A percentile compares a stretch with the other conserved stretches of the same genome.
These are phyloP conservation scores for Ammodytes marinus DNA, from an alignment of 2,113 vertebrate genomes.

Conservation along the genomic window DNA sequence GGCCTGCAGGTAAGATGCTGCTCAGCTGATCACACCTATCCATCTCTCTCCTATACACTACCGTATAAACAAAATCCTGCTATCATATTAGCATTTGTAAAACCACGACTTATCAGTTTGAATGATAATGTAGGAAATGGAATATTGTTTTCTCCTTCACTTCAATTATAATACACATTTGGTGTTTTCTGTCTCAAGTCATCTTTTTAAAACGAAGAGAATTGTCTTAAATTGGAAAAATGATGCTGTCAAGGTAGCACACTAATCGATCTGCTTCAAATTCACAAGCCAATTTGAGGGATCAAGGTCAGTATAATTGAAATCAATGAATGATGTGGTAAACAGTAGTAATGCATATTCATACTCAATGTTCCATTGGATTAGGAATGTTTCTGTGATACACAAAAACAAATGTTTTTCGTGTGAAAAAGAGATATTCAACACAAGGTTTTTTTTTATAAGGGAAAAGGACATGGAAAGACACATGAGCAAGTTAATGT, in stretches of 20 bases:
- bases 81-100: too few species aligned
- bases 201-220: background rate
- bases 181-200: background rate
- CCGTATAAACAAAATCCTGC: background rate
- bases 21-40: background rate
- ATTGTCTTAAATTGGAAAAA: background rate
- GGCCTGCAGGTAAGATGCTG: conserved; percentile 37
- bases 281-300: background rate
- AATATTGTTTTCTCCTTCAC: background rate
- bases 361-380: background rate
- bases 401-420: background rate
- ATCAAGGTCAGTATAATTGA: background rate
- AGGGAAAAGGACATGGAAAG: background rate
- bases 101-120: background rate
- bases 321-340: background rate
- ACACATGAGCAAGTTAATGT: background rate
- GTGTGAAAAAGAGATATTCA: background rate
- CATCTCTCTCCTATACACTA: background rate
- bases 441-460: background rate
- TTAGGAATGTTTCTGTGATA: background rate
- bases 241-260: too few species aligned
- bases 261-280: background rate
- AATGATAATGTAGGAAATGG: background rate
- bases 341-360: background rate
- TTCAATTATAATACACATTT: background rate